Percentiles rank a stretch among this genome's conserved stretches.
These are phyloP conservation scores for Gryon sp. DNA, from an alignment of 1,140 invertebrate species.

Conservation along the genomic window DNA sequence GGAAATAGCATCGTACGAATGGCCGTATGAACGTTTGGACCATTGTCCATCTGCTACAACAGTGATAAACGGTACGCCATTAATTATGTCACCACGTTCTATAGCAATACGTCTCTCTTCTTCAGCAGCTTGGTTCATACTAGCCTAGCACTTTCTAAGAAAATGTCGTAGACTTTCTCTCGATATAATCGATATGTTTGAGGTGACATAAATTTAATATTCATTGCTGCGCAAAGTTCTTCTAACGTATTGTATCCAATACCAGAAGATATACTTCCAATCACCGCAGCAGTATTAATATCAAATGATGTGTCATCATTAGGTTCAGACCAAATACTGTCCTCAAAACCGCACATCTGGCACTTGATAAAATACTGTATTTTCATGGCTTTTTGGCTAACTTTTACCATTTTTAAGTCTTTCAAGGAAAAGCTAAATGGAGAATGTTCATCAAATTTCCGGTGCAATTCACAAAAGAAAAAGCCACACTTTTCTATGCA, in stretches of 20 bases:
- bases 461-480: slow-evolving; percentile 1
- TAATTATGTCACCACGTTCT: slow-evolving; percentile 48
- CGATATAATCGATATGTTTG: slow-evolving; percentile 50
- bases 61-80: slow-evolving; percentile 63
- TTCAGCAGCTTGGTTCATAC: slow-evolving; percentile 68
- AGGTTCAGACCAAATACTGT: slow-evolving; percentile 32
- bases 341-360: slow-evolving; percentile 26
- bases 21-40: slow-evolving; percentile 67
- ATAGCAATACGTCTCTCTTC: slow-evolving; percentile 66
- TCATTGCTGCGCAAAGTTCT: slow-evolving; percentile 60
- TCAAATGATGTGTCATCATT: slow-evolving; percentile 17
- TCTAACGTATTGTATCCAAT: slow-evolving; percentile 59
- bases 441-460: slow-evolving; percentile 23
- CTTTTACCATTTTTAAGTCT: slow-evolving; percentile 24
- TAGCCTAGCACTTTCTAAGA: slow-evolving; percentile 48
- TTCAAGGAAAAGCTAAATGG: slow-evolving; percentile 24
- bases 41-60: slow-evolving; percentile 70
- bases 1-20: slow-evolving; percentile 55
- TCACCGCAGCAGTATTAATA: slow-evolving; percentile 54
- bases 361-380: slow-evolving; percentile 38
- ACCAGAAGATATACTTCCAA: slow-evolving; percentile 56
- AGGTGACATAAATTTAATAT: slow-evolving; percentile 63
- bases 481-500: slow-evolving; percentile 4
- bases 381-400: slow-evolving; percentile 3
- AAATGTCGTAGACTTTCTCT: slow-evolving; percentile 22